These are phyloP conservation scores for Acrocephalus arundinaceus DNA, from an alignment of 2,113 vertebrate species.

Conservation along the genomic window DNA sequence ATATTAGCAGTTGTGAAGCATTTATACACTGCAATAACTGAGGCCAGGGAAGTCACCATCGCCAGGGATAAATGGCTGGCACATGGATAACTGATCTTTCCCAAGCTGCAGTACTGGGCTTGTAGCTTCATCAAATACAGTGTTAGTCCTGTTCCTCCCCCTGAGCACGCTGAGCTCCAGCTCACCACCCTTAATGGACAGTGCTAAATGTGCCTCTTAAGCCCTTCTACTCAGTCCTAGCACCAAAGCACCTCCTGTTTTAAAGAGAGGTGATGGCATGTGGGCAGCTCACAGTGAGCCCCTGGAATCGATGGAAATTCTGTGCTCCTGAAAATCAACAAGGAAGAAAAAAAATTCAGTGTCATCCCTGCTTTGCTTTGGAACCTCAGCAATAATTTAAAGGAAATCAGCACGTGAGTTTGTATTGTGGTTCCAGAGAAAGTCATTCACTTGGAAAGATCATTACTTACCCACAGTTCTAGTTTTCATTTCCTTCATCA, in stretches of 20 bases:
- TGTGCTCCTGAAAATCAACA: background rate
- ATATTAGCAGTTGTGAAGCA: background rate
- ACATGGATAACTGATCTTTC: background rate
- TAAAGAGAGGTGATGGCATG: background rate
- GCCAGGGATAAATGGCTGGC: background rate
- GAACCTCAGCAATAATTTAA: conserved; percentile 50
- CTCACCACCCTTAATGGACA: background rate
- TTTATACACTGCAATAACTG: background rate
- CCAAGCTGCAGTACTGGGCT: background rate
- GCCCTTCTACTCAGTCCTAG: background rate
- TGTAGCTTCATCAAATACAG: background rate
- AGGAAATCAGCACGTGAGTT: conserved; percentile 34
- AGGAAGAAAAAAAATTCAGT: background rate
- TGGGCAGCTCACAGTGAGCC: rapidly evolving
- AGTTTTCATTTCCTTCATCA: conserved; percentile 70
- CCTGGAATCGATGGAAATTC: background rate
- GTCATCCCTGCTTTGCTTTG: conserved; percentile 29
- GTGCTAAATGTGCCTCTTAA: background rate
- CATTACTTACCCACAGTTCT: conserved; percentile 67
- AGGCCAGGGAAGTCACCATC: background rate
- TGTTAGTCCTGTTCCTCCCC: background rate
- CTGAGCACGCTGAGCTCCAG: background rate
- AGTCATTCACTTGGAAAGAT: conserved; percentile 62
- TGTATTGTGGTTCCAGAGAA: conserved; percentile 49
- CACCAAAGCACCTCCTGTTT: background rate